phyloP scores from a whole-genome alignment of 1,140 invertebrate species.

The Asbolus verrucosus region DNA sequence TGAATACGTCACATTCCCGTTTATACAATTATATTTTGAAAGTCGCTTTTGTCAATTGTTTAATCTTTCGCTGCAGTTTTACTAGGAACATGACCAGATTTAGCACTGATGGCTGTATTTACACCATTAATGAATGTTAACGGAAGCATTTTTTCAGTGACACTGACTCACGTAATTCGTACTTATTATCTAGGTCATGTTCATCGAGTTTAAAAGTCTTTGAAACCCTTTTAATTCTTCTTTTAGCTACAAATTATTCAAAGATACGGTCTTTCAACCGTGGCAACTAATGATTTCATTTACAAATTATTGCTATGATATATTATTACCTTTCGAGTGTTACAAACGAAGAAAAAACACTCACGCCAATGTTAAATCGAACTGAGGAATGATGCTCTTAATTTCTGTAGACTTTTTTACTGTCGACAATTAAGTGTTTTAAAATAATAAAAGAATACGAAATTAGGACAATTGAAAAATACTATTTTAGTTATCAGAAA shows the following conservation, averaged over 20 bases:
- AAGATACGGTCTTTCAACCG: too few species aligned
- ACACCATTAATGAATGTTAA: not conserved
- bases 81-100: not conserved
- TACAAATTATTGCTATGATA: too few species aligned
- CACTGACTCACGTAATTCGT: slow-evolving; percentile 26
- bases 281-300: too few species aligned
- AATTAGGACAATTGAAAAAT: too few species aligned
- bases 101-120: not conserved
- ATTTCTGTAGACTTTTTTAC: too few species aligned
- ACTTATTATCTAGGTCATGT: slow-evolving; percentile 31
- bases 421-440: too few species aligned
- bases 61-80: not conserved
- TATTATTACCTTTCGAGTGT: not conserved
- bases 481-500: too few species aligned
- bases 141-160: slow-evolving; percentile 19
- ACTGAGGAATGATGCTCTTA: too few species aligned
- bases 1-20: slow-evolving; percentile 15
- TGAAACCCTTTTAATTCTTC: slow-evolving; percentile 3
- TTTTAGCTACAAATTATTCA: not conserved
- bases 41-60: slow-evolving; percentile 14
- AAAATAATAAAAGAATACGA: too few species aligned
- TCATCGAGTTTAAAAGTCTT: slow-evolving; percentile 5
- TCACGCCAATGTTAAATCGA: too few species aligned
- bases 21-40: slow-evolving; percentile 19
- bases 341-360: too few species aligned